These are phyloP conservation scores for Nothobranchius furzeri DNA, from an alignment of 2,113 vertebrate genomes.

Conservation along the genomic window DNA sequence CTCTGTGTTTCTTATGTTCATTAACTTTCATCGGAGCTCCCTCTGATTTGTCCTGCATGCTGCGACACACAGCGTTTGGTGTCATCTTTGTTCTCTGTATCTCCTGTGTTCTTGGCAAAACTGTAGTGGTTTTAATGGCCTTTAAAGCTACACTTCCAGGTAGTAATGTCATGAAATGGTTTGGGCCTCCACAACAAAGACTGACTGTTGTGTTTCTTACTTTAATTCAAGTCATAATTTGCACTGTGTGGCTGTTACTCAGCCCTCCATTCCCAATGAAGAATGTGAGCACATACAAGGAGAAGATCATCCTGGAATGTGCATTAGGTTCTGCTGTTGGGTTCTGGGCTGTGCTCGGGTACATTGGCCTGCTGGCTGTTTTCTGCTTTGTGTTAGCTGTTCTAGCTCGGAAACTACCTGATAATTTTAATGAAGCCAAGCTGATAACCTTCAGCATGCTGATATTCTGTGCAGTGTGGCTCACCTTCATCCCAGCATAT, in stretches of 20 bases:
- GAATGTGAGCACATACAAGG: conserved; percentile 62
- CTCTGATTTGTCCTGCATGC: conserved; percentile 14
- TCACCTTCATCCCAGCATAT: too few relatives aligned
- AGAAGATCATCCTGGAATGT: conserved; percentile 74
- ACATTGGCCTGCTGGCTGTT: conserved; percentile 66
- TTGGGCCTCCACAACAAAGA: conserved; percentile 68
- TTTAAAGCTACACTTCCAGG: conserved; percentile 32
- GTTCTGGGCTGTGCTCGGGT: conserved; percentile 72
- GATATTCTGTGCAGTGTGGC: too few relatives aligned
- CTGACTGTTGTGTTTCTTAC: conserved; percentile 69
- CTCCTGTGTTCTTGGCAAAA: conserved; percentile 16
- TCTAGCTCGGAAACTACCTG: conserved; percentile 33
- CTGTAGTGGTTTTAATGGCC: conserved; percentile 14
- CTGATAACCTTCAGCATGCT: too few relatives aligned
- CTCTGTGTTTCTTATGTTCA: conserved; percentile 16
- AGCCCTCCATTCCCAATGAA: conserved; percentile 70
- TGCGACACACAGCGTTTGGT: conserved; percentile 14
- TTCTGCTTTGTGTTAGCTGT: conserved; percentile 40
- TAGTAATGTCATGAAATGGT: conserved; percentile 62
- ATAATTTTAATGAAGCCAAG: conserved; percentile 60
- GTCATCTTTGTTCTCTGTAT: conserved; percentile 19
- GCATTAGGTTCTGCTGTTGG: conserved; percentile 65
- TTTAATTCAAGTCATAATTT: conserved; percentile 66
- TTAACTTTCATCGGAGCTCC: conserved; percentile 16
- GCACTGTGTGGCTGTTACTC: conserved; percentile 65